phyloP scores from a whole-genome alignment of 2,888 invertebrate species.

The Ormyrus labotus region DNA sequence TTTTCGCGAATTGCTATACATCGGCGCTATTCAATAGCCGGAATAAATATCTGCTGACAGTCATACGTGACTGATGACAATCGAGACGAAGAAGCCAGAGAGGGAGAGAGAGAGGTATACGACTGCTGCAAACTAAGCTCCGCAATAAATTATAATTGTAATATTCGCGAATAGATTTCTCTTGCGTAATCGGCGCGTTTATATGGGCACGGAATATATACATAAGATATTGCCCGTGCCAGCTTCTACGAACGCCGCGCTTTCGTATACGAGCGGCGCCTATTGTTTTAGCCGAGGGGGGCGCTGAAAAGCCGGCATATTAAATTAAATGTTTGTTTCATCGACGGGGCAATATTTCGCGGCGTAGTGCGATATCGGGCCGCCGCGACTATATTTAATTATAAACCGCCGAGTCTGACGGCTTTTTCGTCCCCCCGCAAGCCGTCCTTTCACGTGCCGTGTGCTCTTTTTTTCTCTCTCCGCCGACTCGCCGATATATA shows the following conservation, averaged over 20 bases:
- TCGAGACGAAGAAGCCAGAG: constrained; percentile 7
- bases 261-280: constrained; percentile 17
- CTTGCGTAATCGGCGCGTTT: constrained; percentile 38
- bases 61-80: constrained; percentile 44
- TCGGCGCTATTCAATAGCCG: constrained; percentile 4
- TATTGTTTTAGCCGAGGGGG: constrained; percentile 32
- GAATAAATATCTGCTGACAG: constrained; percentile 37
- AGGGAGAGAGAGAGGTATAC: background rate
- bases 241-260: constrained; percentile 38
- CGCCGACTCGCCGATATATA: background rate
- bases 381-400: constrained; percentile 36
- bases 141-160: constrained; percentile 46
- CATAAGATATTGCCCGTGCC: constrained; percentile 1
- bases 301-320: constrained; percentile 35
- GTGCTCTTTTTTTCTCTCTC: background rate
- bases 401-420: constrained; percentile 1
- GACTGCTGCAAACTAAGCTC: background rate
- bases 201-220: background rate
- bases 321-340: constrained; percentile 45
- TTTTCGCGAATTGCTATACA: constrained; percentile 9
- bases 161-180: constrained; percentile 45
- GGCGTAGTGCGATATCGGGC: background rate
- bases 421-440: background rate
- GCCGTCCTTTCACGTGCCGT: background rate
- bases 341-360: constrained; percentile 43